These are phyloP conservation scores for Xiphorhynchus erythropygius DNA, from an alignment of 2,797 vertebrate genomes.

Conservation along the genomic window DNA sequence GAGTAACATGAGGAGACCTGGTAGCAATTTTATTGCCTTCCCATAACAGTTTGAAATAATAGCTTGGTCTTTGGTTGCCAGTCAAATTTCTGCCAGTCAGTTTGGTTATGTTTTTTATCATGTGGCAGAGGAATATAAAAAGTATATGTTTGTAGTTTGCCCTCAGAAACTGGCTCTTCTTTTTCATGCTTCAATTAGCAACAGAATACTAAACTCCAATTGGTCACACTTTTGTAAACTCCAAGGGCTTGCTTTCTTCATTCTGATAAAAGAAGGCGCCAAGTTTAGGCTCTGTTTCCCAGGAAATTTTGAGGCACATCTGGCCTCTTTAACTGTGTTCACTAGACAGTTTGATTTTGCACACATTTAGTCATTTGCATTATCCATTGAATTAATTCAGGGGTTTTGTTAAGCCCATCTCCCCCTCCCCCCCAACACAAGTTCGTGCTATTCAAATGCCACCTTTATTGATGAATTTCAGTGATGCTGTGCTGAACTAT, in stretches of 20 bases:
- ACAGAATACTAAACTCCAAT: conserved; percentile 58
- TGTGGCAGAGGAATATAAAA: conserved; percentile 67
- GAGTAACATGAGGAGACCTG: conserved; percentile 81
- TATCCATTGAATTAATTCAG: conserved; percentile 34
- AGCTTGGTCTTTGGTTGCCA: conserved; percentile 75
- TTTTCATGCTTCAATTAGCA: conserved; percentile 64
- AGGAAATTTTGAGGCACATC: conserved; percentile 37
- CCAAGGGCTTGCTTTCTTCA: conserved; percentile 22
- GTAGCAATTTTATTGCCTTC: conserved; percentile 82
- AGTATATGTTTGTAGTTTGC: conserved; percentile 57
- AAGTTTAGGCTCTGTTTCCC: conserved; percentile 43
- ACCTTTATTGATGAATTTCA: background rate
- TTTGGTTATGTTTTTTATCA: conserved; percentile 78
- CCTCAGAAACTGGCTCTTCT: conserved; percentile 57
- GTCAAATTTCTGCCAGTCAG: conserved; percentile 73
- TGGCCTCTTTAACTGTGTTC: conserved; percentile 22
- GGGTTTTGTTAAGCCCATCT: conserved; percentile 1
- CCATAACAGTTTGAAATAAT: conserved; percentile 80
- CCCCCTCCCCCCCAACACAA: background rate
- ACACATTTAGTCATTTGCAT: conserved; percentile 26
- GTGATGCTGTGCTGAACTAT: background rate
- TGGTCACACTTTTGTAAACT: conserved; percentile 69
- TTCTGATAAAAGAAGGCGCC: conserved; percentile 54
- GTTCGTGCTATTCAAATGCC: background rate
- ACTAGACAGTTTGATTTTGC: conserved; percentile 44